Evolutionary conservation across 2,113 vertebrate genomes (phyloP).

Genomic region (Mystacornis crossleyi): DNA sequence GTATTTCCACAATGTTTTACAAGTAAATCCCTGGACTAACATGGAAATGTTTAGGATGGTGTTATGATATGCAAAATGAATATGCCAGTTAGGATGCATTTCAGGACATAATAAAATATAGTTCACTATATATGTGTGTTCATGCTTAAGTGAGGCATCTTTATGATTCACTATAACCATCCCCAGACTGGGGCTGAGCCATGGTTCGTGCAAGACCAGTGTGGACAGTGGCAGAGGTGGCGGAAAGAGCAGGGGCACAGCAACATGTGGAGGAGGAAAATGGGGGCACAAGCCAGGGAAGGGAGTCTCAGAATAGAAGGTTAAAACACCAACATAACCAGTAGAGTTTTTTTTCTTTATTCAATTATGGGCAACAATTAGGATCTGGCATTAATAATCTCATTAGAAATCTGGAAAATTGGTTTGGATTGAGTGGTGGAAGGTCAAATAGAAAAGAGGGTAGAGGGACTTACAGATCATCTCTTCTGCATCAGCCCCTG

Average conservation of each 20-base stretch:
- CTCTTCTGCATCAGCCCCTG: background rate
- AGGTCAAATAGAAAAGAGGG: background rate
- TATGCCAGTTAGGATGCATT: background rate
- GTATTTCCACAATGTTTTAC: background rate
- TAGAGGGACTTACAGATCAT: background rate
- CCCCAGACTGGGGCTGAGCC: background rate
- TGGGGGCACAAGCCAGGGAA: background rate
- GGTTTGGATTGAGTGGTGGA: background rate
- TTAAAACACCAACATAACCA: background rate
- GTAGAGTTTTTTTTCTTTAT: background rate
- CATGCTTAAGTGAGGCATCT: background rate
- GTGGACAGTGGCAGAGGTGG: background rate
- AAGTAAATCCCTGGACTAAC: background rate
- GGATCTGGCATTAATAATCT: background rate
- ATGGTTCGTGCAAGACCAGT: rapidly evolving
- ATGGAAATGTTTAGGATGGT: background rate
- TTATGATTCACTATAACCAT: background rate
- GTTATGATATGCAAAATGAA: background rate
- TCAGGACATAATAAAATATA: background rate
- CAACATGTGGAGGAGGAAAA: background rate
- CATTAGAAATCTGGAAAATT: background rate
- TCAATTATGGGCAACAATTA: background rate
- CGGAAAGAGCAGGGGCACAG: background rate
- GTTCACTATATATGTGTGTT: background rate
- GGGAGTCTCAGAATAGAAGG: background rate